Evolutionary conservation across 2,888 invertebrate species (phyloP).

Genomic region (Acrocyrtus sp.): DNA sequence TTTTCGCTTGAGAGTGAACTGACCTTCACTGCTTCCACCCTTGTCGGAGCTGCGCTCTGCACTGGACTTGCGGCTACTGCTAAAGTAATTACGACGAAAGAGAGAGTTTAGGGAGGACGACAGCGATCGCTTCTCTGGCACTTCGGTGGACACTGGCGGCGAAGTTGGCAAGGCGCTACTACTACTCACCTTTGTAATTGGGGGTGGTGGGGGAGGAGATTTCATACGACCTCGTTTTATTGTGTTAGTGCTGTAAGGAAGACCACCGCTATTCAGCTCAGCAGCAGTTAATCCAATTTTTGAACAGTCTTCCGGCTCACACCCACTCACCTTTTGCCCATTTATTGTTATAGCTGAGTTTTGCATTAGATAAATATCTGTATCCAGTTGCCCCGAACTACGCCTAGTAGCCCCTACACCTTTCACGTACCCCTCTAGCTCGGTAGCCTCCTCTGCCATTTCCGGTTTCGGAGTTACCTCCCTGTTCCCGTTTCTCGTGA

Average conservation of each 20-base stretch:
- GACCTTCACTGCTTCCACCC: background rate
- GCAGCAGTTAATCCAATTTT: slow-evolving; percentile 19
- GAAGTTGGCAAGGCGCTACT: background rate
- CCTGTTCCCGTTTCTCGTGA: background rate
- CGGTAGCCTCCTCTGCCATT: slow-evolving; percentile 34
- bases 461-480: slow-evolving; percentile 23
- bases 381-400: slow-evolving; percentile 1
- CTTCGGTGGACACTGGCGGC: background rate
- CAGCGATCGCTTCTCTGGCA: background rate
- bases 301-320: background rate
- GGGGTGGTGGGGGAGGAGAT: slow-evolving; percentile 40
- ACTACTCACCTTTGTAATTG: slow-evolving; percentile 2
- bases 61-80: slow-evolving; percentile 4
- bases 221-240: slow-evolving; percentile 34
- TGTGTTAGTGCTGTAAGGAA: background rate
- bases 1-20: background rate
- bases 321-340: slow-evolving; percentile 24
- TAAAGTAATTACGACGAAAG: slow-evolving; percentile 21
- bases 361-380: too few relatives aligned
- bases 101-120: slow-evolving; percentile 25
- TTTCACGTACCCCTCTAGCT: slow-evolving; percentile 16
- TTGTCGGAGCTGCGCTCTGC: background rate
- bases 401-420: background rate
- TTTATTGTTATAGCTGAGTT: slow-evolving; percentile 42
- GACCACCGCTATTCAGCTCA: background rate